Evolutionary conservation across 2,888 invertebrate species (phyloP).

Genomic region (Athripsodes cinereus): DNA sequence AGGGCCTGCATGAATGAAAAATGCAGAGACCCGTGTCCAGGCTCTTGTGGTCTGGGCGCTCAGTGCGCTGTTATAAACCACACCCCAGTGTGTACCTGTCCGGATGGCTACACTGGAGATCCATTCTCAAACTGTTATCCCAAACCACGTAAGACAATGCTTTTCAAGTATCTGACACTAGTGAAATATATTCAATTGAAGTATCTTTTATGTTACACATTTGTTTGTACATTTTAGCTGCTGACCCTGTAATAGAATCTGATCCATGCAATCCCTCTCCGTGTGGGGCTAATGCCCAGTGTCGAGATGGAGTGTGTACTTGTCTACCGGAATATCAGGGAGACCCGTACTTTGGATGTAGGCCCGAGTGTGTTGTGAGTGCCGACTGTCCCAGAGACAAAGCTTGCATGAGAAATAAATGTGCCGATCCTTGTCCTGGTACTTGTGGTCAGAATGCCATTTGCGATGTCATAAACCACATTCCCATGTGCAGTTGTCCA

Average conservation of each 20-base stretch:
- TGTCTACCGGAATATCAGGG: slow-evolving; percentile 73
- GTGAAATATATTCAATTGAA: background rate
- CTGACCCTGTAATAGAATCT: slow-evolving; percentile 34
- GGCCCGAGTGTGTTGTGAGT: slow-evolving; percentile 76
- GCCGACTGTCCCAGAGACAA: slow-evolving; percentile 70
- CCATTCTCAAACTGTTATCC: slow-evolving; percentile 64
- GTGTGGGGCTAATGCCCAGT: slow-evolving; percentile 72
- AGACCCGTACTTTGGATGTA: slow-evolving; percentile 70
- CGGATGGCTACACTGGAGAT: slow-evolving; percentile 62
- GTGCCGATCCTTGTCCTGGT: slow-evolving; percentile 63
- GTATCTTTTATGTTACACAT: background rate
- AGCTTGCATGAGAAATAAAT: slow-evolving; percentile 70
- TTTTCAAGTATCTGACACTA: background rate
- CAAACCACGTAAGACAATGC: slow-evolving; percentile 35
- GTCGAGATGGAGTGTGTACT: slow-evolving; percentile 66
- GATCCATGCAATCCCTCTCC: slow-evolving; percentile 72
- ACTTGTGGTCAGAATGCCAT: slow-evolving; percentile 58
- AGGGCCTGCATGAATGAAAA: slow-evolving; percentile 71
- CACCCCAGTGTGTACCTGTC: slow-evolving; percentile 65
- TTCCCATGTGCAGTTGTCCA: slow-evolving; percentile 69
- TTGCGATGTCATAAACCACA: slow-evolving; percentile 60
- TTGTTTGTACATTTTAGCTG: slow-evolving; percentile 33
- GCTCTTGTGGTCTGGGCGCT: slow-evolving; percentile 68
- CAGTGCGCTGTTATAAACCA: slow-evolving; percentile 71
- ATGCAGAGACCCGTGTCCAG: slow-evolving; percentile 72